Evolutionary conservation across 1,140 invertebrate genomes (phyloP).

Genomic region (Achatina immaculata): DNA sequence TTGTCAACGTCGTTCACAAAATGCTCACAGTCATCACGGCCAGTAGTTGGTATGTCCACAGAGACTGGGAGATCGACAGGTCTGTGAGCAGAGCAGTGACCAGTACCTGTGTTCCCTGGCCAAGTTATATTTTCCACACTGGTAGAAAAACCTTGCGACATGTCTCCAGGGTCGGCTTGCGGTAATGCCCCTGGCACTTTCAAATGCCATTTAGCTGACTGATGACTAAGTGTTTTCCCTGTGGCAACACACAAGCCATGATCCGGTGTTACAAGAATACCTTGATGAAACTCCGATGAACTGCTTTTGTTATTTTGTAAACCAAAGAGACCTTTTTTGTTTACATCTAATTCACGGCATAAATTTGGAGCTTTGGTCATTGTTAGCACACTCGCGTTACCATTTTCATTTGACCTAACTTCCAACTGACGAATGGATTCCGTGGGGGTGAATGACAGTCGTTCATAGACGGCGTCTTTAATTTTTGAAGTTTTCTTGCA

Average conservation of each 20-base stretch:
- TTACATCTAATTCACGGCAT: not conserved
- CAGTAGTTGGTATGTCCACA: too few species aligned
- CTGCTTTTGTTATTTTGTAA: not conserved
- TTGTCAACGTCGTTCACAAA: too few species aligned
- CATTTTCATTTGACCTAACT: not conserved
- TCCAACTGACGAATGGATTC: not conserved
- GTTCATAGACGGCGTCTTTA: not conserved
- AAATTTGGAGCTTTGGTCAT: not conserved
- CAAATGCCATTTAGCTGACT: not conserved
- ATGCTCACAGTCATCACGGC: too few species aligned
- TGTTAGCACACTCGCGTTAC: not conserved
- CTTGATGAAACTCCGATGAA: too few species aligned
- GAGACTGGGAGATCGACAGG: too few species aligned
- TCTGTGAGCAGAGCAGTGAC: too few species aligned
- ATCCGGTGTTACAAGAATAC: too few species aligned
- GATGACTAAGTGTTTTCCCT: not conserved
- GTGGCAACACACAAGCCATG: too few species aligned
- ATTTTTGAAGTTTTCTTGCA: not conserved
- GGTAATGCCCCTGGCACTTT: not conserved
- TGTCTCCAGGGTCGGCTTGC: too few species aligned
- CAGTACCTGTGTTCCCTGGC: too few species aligned
- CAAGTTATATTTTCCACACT: too few species aligned
- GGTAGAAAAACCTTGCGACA: too few species aligned
- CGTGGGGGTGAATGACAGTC: not conserved
- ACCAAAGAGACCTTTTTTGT: not conserved